phyloP scores from a whole-genome alignment of 2,888 invertebrate species.

The Idaea dimidiata region DNA sequence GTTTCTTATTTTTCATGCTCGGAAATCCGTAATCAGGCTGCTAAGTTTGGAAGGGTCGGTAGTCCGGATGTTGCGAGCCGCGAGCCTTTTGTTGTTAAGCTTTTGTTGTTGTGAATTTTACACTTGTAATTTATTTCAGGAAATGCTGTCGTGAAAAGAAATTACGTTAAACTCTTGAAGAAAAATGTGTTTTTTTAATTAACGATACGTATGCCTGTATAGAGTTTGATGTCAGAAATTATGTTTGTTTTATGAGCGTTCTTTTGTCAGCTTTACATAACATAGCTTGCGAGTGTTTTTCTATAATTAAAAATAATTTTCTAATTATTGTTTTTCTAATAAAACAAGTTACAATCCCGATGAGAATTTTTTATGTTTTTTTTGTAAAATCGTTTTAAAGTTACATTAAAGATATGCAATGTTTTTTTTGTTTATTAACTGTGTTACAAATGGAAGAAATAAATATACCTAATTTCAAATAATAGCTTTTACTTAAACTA shows the following conservation, averaged over 20 bases:
- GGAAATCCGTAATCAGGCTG: conserved; percentile 80
- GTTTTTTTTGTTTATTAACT: not conserved
- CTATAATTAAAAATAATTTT: not conserved
- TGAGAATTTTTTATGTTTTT: no score
- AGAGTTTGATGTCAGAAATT: conserved; percentile 4
- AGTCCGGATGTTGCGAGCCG: conserved; percentile 78
- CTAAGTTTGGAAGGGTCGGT: conserved; percentile 78
- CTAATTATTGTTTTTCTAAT: not conserved
- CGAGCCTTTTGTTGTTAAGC: conserved; percentile 79
- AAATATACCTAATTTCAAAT: not conserved
- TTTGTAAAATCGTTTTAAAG: no score
- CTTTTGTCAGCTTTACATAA: not conserved
- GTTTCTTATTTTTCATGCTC: conserved; percentile 66
- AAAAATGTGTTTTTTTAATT: conserved; percentile 79
- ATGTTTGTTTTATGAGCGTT: not conserved
- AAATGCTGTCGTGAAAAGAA: conserved; percentile 78
- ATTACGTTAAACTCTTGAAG: conserved; percentile 76
- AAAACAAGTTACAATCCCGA: no score
- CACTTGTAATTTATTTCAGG: conserved; percentile 81
- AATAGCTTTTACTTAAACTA: not conserved
- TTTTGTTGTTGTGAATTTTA: conserved; percentile 81
- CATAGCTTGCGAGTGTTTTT: not conserved
- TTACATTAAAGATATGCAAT: not conserved
- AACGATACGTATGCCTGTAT: conserved; percentile 58
- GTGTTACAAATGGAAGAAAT: not conserved